Conservation (phyloP, 2,888 invertebrate genomes). For the Elegia similella region DNA sequence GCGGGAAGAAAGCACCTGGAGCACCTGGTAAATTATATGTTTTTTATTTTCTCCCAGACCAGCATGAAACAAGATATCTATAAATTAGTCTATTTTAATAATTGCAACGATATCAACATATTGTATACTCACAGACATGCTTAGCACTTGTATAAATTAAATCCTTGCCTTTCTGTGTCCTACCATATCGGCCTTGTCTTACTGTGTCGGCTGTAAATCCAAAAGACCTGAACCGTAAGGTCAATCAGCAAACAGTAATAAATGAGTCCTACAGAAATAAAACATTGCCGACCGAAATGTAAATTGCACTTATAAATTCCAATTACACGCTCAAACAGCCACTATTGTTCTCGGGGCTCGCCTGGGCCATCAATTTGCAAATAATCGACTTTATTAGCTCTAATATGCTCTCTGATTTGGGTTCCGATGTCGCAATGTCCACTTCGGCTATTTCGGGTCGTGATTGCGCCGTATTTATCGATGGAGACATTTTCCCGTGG, state of each 20-base stretch:
- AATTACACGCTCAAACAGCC: slow-evolving; percentile 42
- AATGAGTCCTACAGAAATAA: not conserved
- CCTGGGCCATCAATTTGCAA: slow-evolving; percentile 51
- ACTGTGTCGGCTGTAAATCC: not conserved
- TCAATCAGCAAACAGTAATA: not conserved
- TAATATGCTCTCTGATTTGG: slow-evolving; percentile 41
- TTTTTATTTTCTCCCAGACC: too few species aligned
- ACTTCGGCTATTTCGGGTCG: slow-evolving; percentile 28
- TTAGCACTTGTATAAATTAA: too few species aligned
- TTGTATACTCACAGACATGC: too few species aligned
- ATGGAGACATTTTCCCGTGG: slow-evolving; percentile 42
- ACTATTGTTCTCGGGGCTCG: slow-evolving; percentile 50
- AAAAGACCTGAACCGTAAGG: not conserved
- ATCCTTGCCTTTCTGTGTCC: too few species aligned
- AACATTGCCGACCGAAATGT: slow-evolving; percentile 46
- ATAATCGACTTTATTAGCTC: slow-evolving; percentile 51
- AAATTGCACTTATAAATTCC: slow-evolving; percentile 52
- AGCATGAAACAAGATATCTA: too few species aligned
- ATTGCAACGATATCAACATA: too few species aligned
- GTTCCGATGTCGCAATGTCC: slow-evolving; percentile 34
- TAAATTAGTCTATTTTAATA: too few species aligned
- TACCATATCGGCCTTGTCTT: not conserved
- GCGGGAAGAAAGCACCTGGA: too few species aligned
- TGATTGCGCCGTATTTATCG: slow-evolving; percentile 20
- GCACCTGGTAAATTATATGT: too few species aligned